These are phyloP conservation scores for Pituophis catenifer DNA, from an alignment of 2,113 vertebrate species.

Conservation along the genomic window DNA sequence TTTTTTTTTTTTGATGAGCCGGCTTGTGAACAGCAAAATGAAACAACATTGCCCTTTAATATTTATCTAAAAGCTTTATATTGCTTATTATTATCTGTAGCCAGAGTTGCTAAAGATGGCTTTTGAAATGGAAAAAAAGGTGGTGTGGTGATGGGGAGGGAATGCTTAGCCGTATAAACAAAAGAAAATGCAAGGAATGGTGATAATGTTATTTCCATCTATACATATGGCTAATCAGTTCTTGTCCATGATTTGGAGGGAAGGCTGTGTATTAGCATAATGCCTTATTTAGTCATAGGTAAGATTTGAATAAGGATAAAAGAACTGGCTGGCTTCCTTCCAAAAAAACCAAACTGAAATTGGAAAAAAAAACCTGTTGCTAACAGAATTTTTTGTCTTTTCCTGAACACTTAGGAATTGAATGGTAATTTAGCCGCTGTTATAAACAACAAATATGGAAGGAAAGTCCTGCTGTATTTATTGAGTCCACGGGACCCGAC, in stretches of 20 bases:
- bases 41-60: background rate
- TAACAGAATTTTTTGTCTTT: background rate
- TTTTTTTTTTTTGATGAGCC: background rate
- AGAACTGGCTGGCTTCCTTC: background rate
- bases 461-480: conserved; percentile 88
- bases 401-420: conserved; percentile 77
- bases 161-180: background rate
- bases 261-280: background rate
- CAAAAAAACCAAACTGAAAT: background rate
- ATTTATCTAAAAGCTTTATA: background rate
- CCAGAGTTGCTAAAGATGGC: background rate
- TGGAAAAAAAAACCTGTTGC: background rate
- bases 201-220: background rate
- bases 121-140: background rate
- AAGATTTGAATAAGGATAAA: background rate
- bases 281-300: background rate
- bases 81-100: background rate
- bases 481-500: conserved; percentile 86
- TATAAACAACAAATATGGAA: conserved; percentile 87
- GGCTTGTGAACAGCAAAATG: background rate
- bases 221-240: background rate
- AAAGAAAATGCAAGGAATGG: background rate
- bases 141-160: background rate
- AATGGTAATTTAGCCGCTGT: conserved; percentile 76
- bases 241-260: background rate